Evolutionary conservation across 2,113 vertebrate species (phyloP).

Genomic region (Tyrannus savana): DNA sequence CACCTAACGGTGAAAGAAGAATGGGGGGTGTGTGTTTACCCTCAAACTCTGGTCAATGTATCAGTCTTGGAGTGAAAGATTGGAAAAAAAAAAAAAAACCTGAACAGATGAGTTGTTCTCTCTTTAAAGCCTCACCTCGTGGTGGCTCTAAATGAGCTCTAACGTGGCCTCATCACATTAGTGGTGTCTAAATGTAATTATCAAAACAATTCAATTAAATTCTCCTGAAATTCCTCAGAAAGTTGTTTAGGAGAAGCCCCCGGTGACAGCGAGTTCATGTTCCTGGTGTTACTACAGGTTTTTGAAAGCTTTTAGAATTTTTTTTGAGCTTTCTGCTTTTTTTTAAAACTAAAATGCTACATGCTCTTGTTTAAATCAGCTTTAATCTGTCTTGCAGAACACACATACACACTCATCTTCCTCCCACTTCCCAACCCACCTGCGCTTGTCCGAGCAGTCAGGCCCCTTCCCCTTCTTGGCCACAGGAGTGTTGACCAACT

Average conservation of each 20-base stretch:
- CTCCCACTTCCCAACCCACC: background rate
- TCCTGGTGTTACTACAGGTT: background rate
- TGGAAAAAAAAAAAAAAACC: no score
- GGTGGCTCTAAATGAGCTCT: no score
- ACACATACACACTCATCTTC: accelerated
- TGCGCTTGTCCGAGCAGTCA: accelerated
- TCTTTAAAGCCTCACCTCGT: background rate
- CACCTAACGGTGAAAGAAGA: background rate
- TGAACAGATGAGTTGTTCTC: background rate
- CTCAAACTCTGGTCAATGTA: background rate
- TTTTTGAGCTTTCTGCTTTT: background rate
- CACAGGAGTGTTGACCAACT: accelerated
- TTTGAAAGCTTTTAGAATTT: background rate
- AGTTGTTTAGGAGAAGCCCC: background rate
- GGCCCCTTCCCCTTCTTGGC: background rate
- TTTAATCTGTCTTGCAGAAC: background rate
- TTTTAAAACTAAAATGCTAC: background rate
- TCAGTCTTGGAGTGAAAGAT: background rate
- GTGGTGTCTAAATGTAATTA: background rate
- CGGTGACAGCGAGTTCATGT: background rate
- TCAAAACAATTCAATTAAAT: background rate
- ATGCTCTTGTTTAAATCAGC: accelerated
- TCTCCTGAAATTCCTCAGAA: background rate
- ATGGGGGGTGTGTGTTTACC: background rate
- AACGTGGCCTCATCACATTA: background rate